Evolutionary conservation across 2,797 vertebrate species (phyloP).

Genomic region (Poeciliopsis turneri): DNA sequence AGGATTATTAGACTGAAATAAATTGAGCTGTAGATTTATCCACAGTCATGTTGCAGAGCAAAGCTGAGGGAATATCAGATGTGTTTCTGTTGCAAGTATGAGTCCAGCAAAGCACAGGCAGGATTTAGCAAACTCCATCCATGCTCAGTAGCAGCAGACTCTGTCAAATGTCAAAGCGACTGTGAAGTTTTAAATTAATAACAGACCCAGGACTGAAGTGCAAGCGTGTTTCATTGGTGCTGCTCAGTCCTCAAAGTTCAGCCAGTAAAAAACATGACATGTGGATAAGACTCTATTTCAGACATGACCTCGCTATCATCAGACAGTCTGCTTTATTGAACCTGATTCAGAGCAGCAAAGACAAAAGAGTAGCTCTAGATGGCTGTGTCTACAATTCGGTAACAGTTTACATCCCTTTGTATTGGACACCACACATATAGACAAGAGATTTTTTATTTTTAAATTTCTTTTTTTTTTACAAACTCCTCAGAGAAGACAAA

Average conservation of each 20-base stretch:
- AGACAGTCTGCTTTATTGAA: conserved; percentile 60
- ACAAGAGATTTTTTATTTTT: neutral
- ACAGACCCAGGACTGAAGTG: conserved; percentile 50
- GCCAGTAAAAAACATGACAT: conserved; percentile 51
- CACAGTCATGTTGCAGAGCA: conserved; percentile 14
- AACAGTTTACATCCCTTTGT: conserved; percentile 40
- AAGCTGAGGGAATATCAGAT: conserved; percentile 30
- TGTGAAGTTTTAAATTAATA: conserved; percentile 61
- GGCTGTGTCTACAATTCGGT: conserved; percentile 18
- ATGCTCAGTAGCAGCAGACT: conserved; percentile 32
- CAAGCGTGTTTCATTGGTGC: conserved; percentile 47
- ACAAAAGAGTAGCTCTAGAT: conserved; percentile 53
- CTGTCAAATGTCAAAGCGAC: conserved; percentile 41
- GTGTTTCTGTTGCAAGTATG: conserved; percentile 20
- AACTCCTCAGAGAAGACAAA: conserved; percentile 52
- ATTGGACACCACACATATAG: conserved; percentile 13
- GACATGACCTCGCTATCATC: conserved; percentile 60
- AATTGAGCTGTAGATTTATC: conserved; percentile 40
- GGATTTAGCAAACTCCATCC: conserved; percentile 42
- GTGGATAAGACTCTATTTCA: conserved; percentile 46
- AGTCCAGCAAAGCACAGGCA: conserved; percentile 42
- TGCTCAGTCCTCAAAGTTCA: conserved; percentile 44
- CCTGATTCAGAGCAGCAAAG: conserved; percentile 45
- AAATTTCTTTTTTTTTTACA: conserved; percentile 19
- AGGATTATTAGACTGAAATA: conserved; percentile 53